These are phyloP conservation scores for Oncorhynchus masou DNA, from an alignment of 2,113 vertebrate genomes.

Conservation along the genomic window DNA sequence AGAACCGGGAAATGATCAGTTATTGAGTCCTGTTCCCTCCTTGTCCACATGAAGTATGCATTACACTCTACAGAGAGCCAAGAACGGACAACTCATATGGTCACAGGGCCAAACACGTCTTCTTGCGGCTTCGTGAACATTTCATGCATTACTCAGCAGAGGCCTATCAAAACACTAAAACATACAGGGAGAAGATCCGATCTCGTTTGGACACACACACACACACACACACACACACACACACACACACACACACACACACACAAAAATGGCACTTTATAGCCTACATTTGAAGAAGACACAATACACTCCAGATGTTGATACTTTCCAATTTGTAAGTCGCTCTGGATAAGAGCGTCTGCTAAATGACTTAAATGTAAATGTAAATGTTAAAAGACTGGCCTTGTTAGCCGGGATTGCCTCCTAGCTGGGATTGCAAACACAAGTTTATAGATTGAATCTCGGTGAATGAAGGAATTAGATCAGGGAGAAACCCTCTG, in stretches of 20 bases:
- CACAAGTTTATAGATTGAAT: slow-evolving; percentile 36
- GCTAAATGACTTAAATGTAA: no score
- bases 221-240: no score
- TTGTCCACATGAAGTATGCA: slow-evolving; percentile 48
- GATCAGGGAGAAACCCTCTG: slow-evolving; percentile 55
- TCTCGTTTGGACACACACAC: no score
- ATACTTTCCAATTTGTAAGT: no score
- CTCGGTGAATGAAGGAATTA: slow-evolving; percentile 42
- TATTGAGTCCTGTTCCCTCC: slow-evolving; percentile 4
- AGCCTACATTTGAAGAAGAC: no score
- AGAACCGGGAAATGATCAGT: slow-evolving; percentile 44
- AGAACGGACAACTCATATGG: background rate
- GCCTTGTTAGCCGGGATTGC: background rate
- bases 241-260: no score
- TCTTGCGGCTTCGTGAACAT: background rate
- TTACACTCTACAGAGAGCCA: slow-evolving; percentile 2
- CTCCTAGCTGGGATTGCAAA: slow-evolving; percentile 55
- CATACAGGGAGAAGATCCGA: background rate
- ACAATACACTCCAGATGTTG: no score
- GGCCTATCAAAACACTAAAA: background rate
- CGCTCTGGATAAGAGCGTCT: no score
- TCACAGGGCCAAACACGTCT: background rate
- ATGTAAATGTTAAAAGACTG: no score
- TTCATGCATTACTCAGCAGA: background rate
- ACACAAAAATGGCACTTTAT: no score